Percentiles rank a stretch among this genome's conserved stretches.
phyloP scores from a whole-genome alignment of 2,797 vertebrate species.

The Neostethus bicornis region DNA sequence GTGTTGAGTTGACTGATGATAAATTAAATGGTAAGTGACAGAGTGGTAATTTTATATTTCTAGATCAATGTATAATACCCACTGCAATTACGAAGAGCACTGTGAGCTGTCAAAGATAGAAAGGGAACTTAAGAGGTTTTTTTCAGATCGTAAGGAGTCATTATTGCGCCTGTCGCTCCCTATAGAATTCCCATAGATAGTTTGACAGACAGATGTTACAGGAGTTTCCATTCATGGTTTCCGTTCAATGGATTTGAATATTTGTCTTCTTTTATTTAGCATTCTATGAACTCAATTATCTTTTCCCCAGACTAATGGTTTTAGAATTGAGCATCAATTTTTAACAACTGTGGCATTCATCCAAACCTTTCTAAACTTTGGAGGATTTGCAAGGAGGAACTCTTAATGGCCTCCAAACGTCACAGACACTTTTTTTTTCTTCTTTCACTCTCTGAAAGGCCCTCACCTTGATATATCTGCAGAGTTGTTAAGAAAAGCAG shows the following conservation, averaged over 20 bases:
- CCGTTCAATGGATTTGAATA: slow-evolving; percentile 30
- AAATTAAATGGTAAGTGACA: slow-evolving; percentile 58
- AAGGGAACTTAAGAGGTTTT: slow-evolving; percentile 45
- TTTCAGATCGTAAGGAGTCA: slow-evolving; percentile 48
- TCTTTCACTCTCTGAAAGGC: slow-evolving; percentile 24
- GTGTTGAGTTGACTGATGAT: slow-evolving; percentile 53
- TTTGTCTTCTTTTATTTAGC: slow-evolving; percentile 24
- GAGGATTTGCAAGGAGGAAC: slow-evolving; percentile 43
- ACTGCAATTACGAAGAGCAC: slow-evolving; percentile 60
- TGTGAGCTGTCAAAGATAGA: slow-evolving; percentile 51
- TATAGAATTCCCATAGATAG: slow-evolving; percentile 38
- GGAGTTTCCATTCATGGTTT: slow-evolving; percentile 27
- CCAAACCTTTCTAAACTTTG: slow-evolving; percentile 48
- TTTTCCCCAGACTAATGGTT: slow-evolving; percentile 41
- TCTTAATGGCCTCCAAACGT: slow-evolving; percentile 50
- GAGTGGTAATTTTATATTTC: slow-evolving; percentile 35
- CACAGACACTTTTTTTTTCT: slow-evolving; percentile 10
- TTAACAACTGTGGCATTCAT: slow-evolving; percentile 52
- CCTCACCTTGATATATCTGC: slow-evolving; percentile 34
- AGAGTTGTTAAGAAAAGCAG: slow-evolving; percentile 13
- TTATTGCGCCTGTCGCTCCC: slow-evolving; percentile 42
- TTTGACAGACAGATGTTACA: slow-evolving; percentile 42
- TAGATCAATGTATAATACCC: slow-evolving; percentile 62
- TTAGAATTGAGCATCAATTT: slow-evolving; percentile 46
- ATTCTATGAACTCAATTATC: slow-evolving; percentile 30